A percentile compares a stretch with the other conserved stretches of the same genome.
Conservation (phyloP, 2,888 invertebrate genomes). For the Monoplex corrugatus region DNA sequence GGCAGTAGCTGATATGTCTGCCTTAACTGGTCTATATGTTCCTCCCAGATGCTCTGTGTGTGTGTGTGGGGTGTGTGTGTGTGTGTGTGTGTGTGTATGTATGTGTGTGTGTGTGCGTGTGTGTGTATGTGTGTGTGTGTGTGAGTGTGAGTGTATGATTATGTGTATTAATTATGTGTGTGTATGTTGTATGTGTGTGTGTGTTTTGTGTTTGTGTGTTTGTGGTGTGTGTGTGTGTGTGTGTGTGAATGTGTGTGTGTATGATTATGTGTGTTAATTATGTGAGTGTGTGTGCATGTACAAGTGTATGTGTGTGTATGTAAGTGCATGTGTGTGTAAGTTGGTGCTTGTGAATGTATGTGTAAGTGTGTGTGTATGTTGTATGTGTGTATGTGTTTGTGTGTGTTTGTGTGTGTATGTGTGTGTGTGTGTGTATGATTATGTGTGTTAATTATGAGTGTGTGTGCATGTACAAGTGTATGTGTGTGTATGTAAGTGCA, state of each 20-base stretch:
- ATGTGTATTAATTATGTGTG: too few relatives aligned
- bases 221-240: neutral
- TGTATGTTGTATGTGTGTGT: too few relatives aligned
- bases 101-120: constrained; percentile 17
- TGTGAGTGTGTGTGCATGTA: constrained; percentile 32
- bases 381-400: constrained; percentile 34
- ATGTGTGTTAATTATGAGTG: neutral
- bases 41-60: too few relatives aligned
- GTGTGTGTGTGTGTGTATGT: too few relatives aligned
- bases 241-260: constrained; percentile 20
- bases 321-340: neutral
- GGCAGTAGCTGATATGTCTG: too few relatives aligned
- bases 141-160: too few relatives aligned
- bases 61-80: too few relatives aligned
- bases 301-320: neutral
- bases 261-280: neutral
- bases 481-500: neutral
- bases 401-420: constrained; percentile 22
- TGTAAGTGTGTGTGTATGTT: neutral
- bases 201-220: too few relatives aligned
- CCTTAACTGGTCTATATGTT: too few relatives aligned
- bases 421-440: constrained; percentile 13
- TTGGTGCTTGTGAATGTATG: neutral
- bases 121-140: too few relatives aligned
- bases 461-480: neutral